Evolutionary conservation across 1,140 invertebrate species (phyloP), one percentile per base, ranked within the genome.

Genomic region (Euura lappo): DNA sequence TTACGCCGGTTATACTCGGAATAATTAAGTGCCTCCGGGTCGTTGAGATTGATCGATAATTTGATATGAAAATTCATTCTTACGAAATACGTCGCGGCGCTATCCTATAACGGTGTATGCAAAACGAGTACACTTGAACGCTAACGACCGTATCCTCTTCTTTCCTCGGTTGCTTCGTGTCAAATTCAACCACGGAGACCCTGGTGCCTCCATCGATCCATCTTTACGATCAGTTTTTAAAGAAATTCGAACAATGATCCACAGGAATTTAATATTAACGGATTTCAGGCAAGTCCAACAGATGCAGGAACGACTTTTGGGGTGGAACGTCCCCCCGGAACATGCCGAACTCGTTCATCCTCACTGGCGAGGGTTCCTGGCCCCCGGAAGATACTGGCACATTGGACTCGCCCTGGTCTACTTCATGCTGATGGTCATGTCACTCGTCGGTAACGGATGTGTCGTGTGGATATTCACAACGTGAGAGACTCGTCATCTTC

Each of bases 401-500:
- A 92, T 92, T 72, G 86, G 91, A n/a, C 83, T 95, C 2, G 94
- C 93, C 3, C 87, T 95, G 69, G 89, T 92, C 79, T 96, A 93
- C 82, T 89, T 92, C 28, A 86, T 92, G 70, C 89, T 96, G 3
- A 92, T 94, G 85, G 77, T 91, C 2, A 88, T 91, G 2, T 94
- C 92, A 2, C 43, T 92, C 0, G 84, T 91, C n/a, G 95, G 95
- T 1, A 96, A 96, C 83, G 92, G 93, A 8, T 91, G 94, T 69
- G 95, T 96, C 68, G 89, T 96, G 72, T 96, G 93, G 91, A 93
- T 95, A 79, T 96, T 96, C 83, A 90, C 91, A 76, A 93, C 94
- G 90, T 95, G 88, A 91, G 91, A 89, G 75, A 68, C 46, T 45
- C 51, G 13, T 60, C 51, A n/a, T 2, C 10, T 60, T 60, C 51